Base-by-base conservation (phyloP, 2,113 vertebrate species). In the Pterophyllum scalare region DNA sequence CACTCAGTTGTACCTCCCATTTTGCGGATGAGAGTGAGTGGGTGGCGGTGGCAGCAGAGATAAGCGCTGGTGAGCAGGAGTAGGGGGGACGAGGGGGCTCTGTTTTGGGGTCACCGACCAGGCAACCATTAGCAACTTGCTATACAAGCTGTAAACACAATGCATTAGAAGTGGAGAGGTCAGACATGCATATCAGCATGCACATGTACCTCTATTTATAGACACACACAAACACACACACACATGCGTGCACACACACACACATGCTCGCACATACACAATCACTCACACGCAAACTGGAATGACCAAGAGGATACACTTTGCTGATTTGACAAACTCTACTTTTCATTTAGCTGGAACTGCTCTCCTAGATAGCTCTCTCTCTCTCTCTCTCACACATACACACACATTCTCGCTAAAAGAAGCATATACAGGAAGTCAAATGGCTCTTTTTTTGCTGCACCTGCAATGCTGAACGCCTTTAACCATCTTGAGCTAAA, bases 371-470 rank as follows among this genome's bases (percentile, higher is more conserved):
- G 28, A 31, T 75, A 79, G n/a, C 33, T 70, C 40, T 79, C 12
- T 20, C 19, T 59, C 58, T 65, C 49, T 31, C 17, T 31, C 17
- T 4, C 75, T 22, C 35, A 75, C 54, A 76, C 22, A 87, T 22
- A 7, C 59, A 65, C 59, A 58, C 2, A 26, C 31, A 65, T 49
- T 19, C 24, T 60, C 13, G 14, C 89, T 91, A 93, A 92, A 91
- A 94, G 92, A 93, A 93, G 88, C 91, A 92, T 82, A 83, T 86
- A 88, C 93, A 95, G 94, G 94, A 96, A 95, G 94, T 94, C 92
- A 94, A 90, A 33, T 54, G 67, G 33, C 87, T 94, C 94, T 93
- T 94, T 81, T 80, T 86, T 83, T 81, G 35, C 77, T 85, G 76
- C 79, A 38, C 60, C 43, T 28, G 40, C 92, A 91, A 57, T 62